Base-by-base conservation (phyloP, 2,797 vertebrate genomes). In the Hozukius guyotensis region DNA sequence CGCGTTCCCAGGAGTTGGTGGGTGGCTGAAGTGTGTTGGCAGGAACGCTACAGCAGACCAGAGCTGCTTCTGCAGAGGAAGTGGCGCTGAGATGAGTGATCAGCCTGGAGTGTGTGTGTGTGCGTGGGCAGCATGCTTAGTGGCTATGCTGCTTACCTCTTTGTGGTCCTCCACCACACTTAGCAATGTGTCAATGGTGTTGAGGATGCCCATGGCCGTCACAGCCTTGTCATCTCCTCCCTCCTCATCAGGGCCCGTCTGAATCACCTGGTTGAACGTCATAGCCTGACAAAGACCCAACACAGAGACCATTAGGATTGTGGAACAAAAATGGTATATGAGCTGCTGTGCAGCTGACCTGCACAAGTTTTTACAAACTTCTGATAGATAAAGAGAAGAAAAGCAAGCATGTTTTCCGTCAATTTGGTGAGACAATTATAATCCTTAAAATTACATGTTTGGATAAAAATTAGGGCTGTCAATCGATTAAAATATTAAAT, bases 131-230 rank as follows among this genome's bases (percentile, higher is more conserved):
- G 85, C n/a, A 2, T 52, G 53, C 68, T 86, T 52, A 52, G 59
- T 5, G 70, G 71, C 66, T 25, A 74, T 67, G 63, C 67, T 74
- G 82, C 95, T 96, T 75, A 99, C 99, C 97, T 99, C 99, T 94
- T 99, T 99, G 94, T 99, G 99, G 93, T 99, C 98, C 95, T 99
- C 99, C 93, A 99, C 99, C 79, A 99, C 99, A 91, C 98, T 99
- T 52, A 99, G 96, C 93, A 99, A 95, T 0, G 98, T 99, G 94
- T 99, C 98, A 0, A 99, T 99, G 29, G 99, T 99, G 95, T 99
- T 99, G 88, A 99, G 96, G 92, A 99, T 99, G 85, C 99, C 98
- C 99, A 99, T 99, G 53, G 99, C 99, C 0, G 99, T 99, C 75
- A 99, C 98, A 18, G 99, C 99, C 93, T 99, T 99, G 93, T 99